A percentile compares a stretch with the other conserved stretches of the same genome.
Conservation (phyloP, 64 coral and sea anemone species). For the Stylophora pistillata region DNA sequence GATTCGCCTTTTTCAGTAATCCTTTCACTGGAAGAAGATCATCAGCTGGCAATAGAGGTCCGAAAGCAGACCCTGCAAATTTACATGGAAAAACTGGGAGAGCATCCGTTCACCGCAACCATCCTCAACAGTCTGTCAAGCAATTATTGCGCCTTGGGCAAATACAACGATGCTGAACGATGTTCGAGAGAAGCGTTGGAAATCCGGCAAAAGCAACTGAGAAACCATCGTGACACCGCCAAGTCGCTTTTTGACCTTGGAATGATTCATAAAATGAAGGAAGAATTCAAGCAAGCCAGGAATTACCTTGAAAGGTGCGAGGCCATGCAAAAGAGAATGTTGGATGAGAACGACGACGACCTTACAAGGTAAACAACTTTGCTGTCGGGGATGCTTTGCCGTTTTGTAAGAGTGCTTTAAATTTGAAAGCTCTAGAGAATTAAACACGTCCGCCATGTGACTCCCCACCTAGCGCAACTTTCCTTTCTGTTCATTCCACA, state of each 20-base stretch:
- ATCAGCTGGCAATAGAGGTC: conserved; percentile 34
- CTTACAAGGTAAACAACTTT: not conserved
- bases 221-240: conserved; percentile 40
- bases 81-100: conserved; percentile 47
- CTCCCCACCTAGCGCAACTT: no score
- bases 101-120: conserved; percentile 76
- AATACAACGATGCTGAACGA: conserved; percentile 10
- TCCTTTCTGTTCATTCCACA: no score
- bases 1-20: not conserved
- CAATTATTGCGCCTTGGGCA: conserved; percentile 18
- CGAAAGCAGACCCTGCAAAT: conserved; percentile 22
- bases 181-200: not conserved
- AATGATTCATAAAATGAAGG: conserved; percentile 1
- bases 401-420: not conserved
- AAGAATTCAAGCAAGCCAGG: not conserved
- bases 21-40: not conserved
- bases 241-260: conserved; percentile 50
- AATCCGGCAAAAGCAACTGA: conserved; percentile 15
- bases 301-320: conserved; percentile 1
- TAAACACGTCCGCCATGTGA: no score
- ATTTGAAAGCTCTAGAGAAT: no score
- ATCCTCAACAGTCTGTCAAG: conserved; percentile 44
- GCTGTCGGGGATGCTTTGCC: not conserved
- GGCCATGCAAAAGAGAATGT: conserved; percentile 39
- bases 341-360: not conserved